Conservation (phyloP, 2,888 invertebrate species). For the Drosophila fungiperda region DNA sequence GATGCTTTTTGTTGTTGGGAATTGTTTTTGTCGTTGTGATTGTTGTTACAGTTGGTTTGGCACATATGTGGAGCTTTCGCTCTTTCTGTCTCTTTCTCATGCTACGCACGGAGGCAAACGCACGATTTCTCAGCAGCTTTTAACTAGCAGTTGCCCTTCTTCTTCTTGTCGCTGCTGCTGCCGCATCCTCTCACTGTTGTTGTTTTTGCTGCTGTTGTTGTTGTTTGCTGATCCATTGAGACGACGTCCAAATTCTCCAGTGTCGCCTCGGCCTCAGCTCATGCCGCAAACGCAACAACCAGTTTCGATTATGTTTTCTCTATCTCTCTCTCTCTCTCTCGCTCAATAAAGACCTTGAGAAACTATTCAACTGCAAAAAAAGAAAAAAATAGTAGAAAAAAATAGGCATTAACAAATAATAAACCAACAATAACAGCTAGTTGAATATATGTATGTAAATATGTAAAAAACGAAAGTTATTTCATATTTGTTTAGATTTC, state of each 20-base stretch:
- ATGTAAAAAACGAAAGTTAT: constrained; percentile 64
- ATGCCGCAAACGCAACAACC: constrained; percentile 57
- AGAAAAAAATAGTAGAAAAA: constrained; percentile 40
- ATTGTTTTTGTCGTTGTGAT: constrained; percentile 23
- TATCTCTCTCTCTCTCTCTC: constrained; percentile 15
- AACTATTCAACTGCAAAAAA: constrained; percentile 74
- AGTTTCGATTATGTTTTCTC: constrained; percentile 31
- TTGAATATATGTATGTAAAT: constrained; percentile 40
- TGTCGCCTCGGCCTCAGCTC: constrained; percentile 59
- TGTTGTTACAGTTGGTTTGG: constrained; percentile 55
- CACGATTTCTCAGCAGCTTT: constrained; percentile 33
- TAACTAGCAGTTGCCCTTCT: constrained; percentile 49
- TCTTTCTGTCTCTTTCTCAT: constrained; percentile 62
- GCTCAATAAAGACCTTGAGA: constrained; percentile 74
- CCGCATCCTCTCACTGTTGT: constrained; percentile 56
- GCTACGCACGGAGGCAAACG: constrained; percentile 57
- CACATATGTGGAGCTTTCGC: constrained; percentile 57
- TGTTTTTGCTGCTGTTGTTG: constrained; percentile 33
- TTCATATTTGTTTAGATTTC: constrained; percentile 18
- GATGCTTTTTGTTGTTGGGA: constrained; percentile 9
- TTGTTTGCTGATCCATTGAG: constrained; percentile 60
- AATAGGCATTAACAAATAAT: constrained; percentile 40
- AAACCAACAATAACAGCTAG: constrained; percentile 29
- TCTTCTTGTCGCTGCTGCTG: constrained; percentile 29
- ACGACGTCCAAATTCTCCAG: constrained; percentile 46